These are phyloP conservation scores for Biston stratarius DNA, from an alignment of 2,888 invertebrate species.

Conservation along the genomic window DNA sequence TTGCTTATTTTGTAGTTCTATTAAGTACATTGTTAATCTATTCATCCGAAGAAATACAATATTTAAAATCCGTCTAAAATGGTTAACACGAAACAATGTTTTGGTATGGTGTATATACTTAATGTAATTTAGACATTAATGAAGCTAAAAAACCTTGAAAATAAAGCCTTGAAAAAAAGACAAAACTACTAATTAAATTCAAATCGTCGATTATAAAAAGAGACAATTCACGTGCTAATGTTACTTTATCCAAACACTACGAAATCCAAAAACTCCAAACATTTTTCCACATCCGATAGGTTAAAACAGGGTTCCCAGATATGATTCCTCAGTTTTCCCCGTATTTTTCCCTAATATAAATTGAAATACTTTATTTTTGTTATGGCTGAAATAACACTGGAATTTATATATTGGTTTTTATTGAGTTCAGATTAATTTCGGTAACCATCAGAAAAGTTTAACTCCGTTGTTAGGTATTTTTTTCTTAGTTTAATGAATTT, in stretches of 20 bases:
- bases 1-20: no score
- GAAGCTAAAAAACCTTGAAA: background rate
- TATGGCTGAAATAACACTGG: no score
- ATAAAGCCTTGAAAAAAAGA: background rate
- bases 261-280: slow-evolving; percentile 6
- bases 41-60: no score
- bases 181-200: slow-evolving; percentile 8
- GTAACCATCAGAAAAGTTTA: no score
- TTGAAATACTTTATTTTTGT: background rate
- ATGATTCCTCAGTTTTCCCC: background rate
- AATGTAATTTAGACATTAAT: background rate
- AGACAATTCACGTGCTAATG: slow-evolving; percentile 28
- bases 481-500: no score
- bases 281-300: slow-evolving; percentile 14
- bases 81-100: no score
- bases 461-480: no score
- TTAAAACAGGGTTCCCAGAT: background rate
- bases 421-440: no score
- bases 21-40: no score
- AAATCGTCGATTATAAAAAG: slow-evolving; percentile 16
- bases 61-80: no score
- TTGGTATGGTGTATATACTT: background rate
- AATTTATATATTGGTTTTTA: no score
- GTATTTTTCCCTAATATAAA: background rate
- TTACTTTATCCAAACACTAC: slow-evolving; percentile 6